A percentile compares a stretch with the other conserved stretches of the same genome.
Conservation (phyloP, 2,113 vertebrate genomes). For the Takifugu bimaculatus region DNA sequence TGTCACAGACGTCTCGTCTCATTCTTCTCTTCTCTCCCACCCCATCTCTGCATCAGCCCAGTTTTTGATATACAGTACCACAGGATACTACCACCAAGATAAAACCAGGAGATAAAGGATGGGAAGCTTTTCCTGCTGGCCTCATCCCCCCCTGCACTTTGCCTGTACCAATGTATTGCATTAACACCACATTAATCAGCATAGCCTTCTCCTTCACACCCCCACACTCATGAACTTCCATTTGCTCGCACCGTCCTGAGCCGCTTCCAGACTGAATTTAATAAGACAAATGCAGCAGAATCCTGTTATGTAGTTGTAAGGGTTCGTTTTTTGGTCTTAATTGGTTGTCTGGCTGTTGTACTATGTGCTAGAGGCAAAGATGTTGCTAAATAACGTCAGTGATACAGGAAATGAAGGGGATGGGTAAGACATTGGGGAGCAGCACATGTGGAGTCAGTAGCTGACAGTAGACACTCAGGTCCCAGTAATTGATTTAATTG, state of each 20-base stretch:
- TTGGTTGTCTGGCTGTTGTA: slow-evolving; percentile 13
- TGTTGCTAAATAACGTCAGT: slow-evolving; percentile 19
- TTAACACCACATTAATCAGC: slow-evolving; percentile 53
- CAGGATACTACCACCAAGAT: slow-evolving; percentile 32
- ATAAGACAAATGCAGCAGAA: slow-evolving; percentile 44
- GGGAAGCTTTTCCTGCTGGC: slow-evolving; percentile 18
- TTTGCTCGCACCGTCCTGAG: slow-evolving; percentile 29
- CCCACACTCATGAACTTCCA: slow-evolving; percentile 23
- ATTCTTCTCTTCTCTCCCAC: not conserved
- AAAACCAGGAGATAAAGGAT: slow-evolving; percentile 30
- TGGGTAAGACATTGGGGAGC: slow-evolving; percentile 15
- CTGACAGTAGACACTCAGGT: slow-evolving; percentile 41
- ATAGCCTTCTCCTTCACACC: slow-evolving; percentile 14
- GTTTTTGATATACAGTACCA: slow-evolving; percentile 19
- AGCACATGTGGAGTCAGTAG: slow-evolving; percentile 16
- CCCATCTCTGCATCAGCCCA: slow-evolving; percentile 3
- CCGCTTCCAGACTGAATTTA: slow-evolving; percentile 32
- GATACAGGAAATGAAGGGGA: not conserved
- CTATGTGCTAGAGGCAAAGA: slow-evolving; percentile 13
- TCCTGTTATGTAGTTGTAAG: slow-evolving; percentile 31
- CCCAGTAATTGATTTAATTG: slow-evolving; percentile 51
- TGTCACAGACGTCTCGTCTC: slow-evolving; percentile 31
- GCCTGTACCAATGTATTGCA: slow-evolving; percentile 47
- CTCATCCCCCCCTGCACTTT: slow-evolving; percentile 11
- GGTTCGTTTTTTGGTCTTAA: slow-evolving; percentile 7